phyloP scores from a whole-genome alignment of 2,888 invertebrate genomes.

The Phalangium opilio region DNA sequence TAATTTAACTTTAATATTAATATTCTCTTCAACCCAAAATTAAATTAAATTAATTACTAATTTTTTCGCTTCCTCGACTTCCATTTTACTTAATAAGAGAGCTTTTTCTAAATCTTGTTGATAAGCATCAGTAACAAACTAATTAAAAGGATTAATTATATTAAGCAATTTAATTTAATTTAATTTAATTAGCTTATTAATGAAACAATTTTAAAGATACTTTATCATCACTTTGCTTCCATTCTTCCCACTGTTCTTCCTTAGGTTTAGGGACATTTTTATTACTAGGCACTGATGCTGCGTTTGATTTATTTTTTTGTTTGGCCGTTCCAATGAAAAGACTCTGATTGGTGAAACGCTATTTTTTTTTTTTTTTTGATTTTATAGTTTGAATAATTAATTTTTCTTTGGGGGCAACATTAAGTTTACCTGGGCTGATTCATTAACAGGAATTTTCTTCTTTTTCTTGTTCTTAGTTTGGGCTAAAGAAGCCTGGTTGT shows the following conservation, averaged over 20 bases:
- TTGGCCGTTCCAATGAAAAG: slow-evolving; percentile 24
- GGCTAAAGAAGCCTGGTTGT: slow-evolving; percentile 1
- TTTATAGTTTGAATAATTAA: too few species aligned
- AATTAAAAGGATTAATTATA: slow-evolving; percentile 19
- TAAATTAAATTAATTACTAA: slow-evolving; percentile 4
- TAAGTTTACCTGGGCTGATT: slow-evolving; percentile 16
- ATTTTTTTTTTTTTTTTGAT: too few species aligned
- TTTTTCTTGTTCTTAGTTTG: slow-evolving; percentile 16
- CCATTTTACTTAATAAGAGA: slow-evolving; percentile 55
- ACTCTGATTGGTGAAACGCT: too few species aligned
- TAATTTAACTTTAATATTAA: slow-evolving; percentile 1
- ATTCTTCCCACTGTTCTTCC: slow-evolving; percentile 47
- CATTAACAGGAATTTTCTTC: slow-evolving; percentile 12
- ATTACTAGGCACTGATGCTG: neutral
- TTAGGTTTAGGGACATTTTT: too few species aligned
- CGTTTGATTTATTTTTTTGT: slow-evolving; percentile 11
- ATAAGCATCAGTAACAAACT: slow-evolving; percentile 43
- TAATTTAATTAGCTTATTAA: too few species aligned
- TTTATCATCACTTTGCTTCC: slow-evolving; percentile 54
- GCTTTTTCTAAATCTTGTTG: slow-evolving; percentile 46
- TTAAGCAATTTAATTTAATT: too few species aligned
- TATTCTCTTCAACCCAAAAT: slow-evolving; percentile 1
- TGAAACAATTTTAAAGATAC: too few species aligned
- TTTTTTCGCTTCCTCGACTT: slow-evolving; percentile 46
- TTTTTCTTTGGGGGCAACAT: too few species aligned